phyloP scores from a whole-genome alignment of 2,113 vertebrate genomes.

The Vombatus ursinus region DNA sequence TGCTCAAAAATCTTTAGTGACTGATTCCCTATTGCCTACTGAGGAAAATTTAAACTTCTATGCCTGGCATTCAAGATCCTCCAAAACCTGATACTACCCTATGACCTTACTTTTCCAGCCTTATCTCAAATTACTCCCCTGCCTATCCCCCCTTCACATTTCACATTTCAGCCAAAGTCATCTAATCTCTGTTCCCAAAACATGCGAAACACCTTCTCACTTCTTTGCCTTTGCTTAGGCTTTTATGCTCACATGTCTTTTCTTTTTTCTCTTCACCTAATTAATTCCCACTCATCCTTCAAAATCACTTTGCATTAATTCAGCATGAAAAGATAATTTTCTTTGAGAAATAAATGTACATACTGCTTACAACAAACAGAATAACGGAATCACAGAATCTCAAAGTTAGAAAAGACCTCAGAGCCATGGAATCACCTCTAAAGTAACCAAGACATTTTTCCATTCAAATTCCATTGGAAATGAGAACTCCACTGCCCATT shows the following conservation, averaged over 20 bases:
- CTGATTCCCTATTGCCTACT: background rate
- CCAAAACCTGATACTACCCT: background rate
- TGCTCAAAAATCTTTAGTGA: background rate
- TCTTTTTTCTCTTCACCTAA: background rate
- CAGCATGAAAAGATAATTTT: background rate
- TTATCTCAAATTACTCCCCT: background rate
- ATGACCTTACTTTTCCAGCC: background rate
- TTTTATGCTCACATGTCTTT: background rate
- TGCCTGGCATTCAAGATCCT: background rate
- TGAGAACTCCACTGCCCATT: background rate
- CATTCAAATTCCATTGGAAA: background rate
- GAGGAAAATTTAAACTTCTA: background rate
- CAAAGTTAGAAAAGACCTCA: background rate
- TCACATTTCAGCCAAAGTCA: background rate
- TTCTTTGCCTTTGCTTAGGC: background rate
- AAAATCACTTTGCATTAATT: background rate
- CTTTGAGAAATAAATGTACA: background rate
- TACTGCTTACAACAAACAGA: background rate
- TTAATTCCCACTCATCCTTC: background rate
- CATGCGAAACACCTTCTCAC: background rate
- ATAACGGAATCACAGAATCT: background rate
- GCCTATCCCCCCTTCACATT: background rate
- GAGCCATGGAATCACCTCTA: background rate
- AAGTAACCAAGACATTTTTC: background rate
- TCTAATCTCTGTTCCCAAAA: background rate